phyloP scores from a whole-genome alignment of 2,888 invertebrate species.

The Lasioglossum lativentre region DNA sequence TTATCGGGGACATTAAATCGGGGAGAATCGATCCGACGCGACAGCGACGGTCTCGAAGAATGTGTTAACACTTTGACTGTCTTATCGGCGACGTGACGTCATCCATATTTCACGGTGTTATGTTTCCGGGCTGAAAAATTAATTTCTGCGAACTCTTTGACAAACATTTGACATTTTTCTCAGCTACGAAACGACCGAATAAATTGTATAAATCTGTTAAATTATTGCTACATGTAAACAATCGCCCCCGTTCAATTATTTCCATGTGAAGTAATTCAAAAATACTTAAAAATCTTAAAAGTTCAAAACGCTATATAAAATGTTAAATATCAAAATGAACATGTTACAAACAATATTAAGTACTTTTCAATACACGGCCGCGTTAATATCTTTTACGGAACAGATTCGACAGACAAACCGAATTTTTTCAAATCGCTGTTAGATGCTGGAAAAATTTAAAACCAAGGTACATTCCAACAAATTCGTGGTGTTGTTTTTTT shows the following conservation, averaged over 20 bases:
- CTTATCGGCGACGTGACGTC: background rate
- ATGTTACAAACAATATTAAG: background rate
- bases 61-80: background rate
- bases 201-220: background rate
- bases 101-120: background rate
- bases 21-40: conserved; percentile 35
- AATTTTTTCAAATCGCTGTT: background rate
- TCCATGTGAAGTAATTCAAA: too few species aligned
- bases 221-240: background rate
- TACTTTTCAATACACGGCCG: background rate
- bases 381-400: background rate
- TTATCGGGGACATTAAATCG: conserved; percentile 26
- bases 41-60: conserved; percentile 7
- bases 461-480: too few species aligned
- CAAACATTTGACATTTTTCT: background rate
- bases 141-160: background rate
- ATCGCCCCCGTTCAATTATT: too few species aligned
- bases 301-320: too few species aligned
- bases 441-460: too few species aligned
- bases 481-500: background rate
- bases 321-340: background rate
- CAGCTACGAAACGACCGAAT: background rate
- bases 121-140: background rate
- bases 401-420: too few species aligned
- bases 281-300: too few species aligned